A percentile compares a stretch with the other conserved stretches of the same genome.
These are phyloP conservation scores for Eurytemora carolleeae DNA, from an alignment of 1,140 invertebrate species.

Conservation along the genomic window DNA sequence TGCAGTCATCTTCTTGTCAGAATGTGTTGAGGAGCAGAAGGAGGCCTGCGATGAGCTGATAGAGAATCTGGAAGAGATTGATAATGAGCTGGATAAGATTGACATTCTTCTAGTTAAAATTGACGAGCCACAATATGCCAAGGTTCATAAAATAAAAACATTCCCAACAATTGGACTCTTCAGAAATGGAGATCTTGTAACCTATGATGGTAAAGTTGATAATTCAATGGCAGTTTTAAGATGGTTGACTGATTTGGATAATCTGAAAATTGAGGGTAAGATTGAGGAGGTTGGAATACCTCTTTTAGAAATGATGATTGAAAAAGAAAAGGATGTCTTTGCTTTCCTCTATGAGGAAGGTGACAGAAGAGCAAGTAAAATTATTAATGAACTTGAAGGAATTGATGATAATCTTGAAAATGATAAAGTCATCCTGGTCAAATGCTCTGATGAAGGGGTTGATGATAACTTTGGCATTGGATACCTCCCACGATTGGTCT, in stretches of 20 bases:
- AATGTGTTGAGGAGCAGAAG: conserved; percentile 49
- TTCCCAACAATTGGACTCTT: conserved; percentile 64
- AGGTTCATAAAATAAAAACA: conserved; percentile 74
- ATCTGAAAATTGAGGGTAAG: conserved; percentile 70
- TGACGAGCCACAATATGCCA: conserved; percentile 67
- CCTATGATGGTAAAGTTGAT: conserved; percentile 60
- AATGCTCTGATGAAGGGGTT: conserved; percentile 42
- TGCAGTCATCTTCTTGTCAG: conserved; percentile 67
- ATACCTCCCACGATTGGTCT: conserved; percentile 59
- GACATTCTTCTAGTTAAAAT: conserved; percentile 79
- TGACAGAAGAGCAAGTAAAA: conserved; percentile 6
- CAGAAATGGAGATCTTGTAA: conserved; percentile 58
- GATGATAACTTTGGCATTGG: conserved; percentile 69
- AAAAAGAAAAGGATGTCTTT: conserved; percentile 6
- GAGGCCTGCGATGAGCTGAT: conserved; percentile 68
- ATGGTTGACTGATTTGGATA: conserved; percentile 78
- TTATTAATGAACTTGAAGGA: neutral
- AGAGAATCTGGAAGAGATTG: conserved; percentile 77
- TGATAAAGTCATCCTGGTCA: conserved; percentile 68
- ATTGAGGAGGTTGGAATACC: conserved; percentile 80
- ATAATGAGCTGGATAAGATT: conserved; percentile 72
- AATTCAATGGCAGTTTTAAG: conserved; percentile 70
- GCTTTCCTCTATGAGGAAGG: conserved; percentile 7
- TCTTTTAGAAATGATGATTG: conserved; percentile 64
- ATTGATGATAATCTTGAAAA: conserved; percentile 73